phyloP scores from a whole-genome alignment of 2,888 invertebrate species.

The Molanna angustata region DNA sequence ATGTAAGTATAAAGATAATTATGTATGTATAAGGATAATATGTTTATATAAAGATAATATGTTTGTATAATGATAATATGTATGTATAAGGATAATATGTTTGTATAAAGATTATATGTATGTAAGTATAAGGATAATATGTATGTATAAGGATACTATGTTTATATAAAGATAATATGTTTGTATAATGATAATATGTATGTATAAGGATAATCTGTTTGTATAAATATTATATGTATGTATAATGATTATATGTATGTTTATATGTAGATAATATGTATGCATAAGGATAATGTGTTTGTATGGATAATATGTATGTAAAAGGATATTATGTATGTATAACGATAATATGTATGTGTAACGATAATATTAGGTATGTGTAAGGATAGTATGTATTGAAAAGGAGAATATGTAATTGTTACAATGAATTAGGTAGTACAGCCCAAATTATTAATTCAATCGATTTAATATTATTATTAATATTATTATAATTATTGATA shows the following conservation, averaged over 20 bases:
- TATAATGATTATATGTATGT: background rate
- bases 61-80: no score
- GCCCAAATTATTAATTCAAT: no score
- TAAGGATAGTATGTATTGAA: background rate
- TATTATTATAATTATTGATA: no score
- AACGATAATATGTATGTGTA: background rate
- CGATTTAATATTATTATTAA: no score
- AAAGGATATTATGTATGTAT: no score
- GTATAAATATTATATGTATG: background rate
- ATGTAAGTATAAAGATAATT: background rate
- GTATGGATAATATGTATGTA: background rate
- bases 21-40: background rate
- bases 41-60: background rate
- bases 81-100: background rate
- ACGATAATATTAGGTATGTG: background rate
- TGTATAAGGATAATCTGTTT: no score
- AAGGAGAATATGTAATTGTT: no score
- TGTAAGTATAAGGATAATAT: background rate
- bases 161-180: background rate
- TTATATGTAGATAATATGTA: background rate
- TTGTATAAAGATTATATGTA: background rate
- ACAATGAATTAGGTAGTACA: no score
- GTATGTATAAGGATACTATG: no score
- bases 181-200: background rate
- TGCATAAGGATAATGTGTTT: no score